A percentile compares a stretch with the other conserved stretches of the same genome.
These are phyloP conservation scores for Fragum fragum DNA, from an alignment of 2,888 invertebrate species.

Conservation along the genomic window DNA sequence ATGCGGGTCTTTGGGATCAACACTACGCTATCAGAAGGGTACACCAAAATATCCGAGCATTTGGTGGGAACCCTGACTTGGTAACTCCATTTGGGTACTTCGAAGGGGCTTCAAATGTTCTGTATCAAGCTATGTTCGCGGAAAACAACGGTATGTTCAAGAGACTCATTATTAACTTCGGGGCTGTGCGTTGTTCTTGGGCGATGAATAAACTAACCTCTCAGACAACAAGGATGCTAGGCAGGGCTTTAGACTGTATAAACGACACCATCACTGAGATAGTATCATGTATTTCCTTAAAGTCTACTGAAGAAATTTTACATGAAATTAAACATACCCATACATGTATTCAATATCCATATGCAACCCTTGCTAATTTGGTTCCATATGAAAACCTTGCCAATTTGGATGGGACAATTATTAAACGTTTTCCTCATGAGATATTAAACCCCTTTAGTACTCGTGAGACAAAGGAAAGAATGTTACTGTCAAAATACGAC, in stretches of 20 bases:
- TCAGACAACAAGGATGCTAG: background rate
- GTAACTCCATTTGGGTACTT: conserved; percentile 9
- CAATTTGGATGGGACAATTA: background rate
- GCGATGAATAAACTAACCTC: background rate
- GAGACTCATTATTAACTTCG: background rate
- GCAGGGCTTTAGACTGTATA: background rate
- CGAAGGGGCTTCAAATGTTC: conserved; percentile 13
- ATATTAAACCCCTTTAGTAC: background rate
- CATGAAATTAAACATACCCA: background rate
- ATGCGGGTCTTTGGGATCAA: conserved; percentile 17
- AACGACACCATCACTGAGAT: background rate
- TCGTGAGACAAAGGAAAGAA: background rate
- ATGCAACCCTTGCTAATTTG: too few relatives aligned
- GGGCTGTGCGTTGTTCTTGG: background rate
- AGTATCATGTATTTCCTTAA: background rate
- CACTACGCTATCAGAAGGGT: conserved; percentile 5
- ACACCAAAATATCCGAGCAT: conserved; percentile 1
- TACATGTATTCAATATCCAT: background rate
- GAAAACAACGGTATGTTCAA: background rate
- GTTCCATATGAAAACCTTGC: conserved; percentile 1
- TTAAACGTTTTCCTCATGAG: background rate
- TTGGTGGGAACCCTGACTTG: background rate
- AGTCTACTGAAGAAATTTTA: background rate
- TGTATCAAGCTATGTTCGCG: background rate
- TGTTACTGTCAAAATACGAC: conserved; percentile 1